Percentiles rank a stretch among this genome's conserved stretches.
Conservation (phyloP, 1,140 invertebrate genomes). For the Aphelenchoides fujianensis region DNA sequence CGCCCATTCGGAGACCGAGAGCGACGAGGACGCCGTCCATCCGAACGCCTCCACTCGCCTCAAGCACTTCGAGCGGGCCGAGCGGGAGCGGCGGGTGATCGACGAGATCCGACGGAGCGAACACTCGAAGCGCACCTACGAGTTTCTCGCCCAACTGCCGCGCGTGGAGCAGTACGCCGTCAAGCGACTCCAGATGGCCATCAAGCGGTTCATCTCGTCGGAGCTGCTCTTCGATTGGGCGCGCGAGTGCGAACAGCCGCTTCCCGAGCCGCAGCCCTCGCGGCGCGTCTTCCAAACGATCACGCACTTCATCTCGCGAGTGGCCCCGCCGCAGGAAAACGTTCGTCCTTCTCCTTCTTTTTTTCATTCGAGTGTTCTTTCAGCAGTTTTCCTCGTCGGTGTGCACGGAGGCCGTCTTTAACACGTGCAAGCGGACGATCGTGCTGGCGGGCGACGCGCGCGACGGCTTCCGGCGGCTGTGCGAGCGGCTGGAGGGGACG, state of each 20-base stretch:
- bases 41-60: not conserved
- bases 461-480: slow-evolving; percentile 33
- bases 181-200: not conserved
- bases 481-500: slow-evolving; percentile 29
- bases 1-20: not conserved
- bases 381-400: not conserved
- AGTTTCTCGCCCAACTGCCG: slow-evolving; percentile 13
- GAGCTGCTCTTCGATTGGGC: slow-evolving; percentile 8
- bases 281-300: not conserved
- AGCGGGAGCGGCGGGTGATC: not conserved
- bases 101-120: not conserved
- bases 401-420: slow-evolving; percentile 5
- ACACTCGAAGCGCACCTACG: not conserved
- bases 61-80: not conserved
- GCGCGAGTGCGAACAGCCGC: slow-evolving; percentile 1
- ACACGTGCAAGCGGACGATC: not conserved
- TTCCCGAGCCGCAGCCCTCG: not conserved
- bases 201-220: not conserved
- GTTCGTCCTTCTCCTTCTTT: not conserved
- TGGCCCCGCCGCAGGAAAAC: not conserved
- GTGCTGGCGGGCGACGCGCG: slow-evolving; percentile 33
- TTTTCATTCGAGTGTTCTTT: not conserved
- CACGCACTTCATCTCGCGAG: not conserved
- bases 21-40: not conserved
- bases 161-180: slow-evolving; percentile 14